Evolutionary conservation across 2,113 vertebrate species (phyloP), one percentile per base, ranked within the genome.

Genomic region (Hyperoodon ampullatus): DNA sequence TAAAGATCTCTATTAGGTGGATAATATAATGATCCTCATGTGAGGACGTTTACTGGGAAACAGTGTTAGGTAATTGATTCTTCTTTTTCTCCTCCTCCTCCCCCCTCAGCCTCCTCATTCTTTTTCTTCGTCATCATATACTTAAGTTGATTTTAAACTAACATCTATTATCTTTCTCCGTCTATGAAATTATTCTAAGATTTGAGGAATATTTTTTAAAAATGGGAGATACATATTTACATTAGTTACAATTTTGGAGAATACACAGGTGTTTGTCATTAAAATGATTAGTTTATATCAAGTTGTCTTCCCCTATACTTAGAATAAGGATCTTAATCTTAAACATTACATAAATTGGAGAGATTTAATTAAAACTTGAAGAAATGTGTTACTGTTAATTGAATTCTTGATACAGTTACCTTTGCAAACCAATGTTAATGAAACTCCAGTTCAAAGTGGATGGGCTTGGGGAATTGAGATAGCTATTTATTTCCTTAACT

Each of bases 341-440:
- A 99, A 98, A 98, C 98, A 98, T 98, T 97, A 97, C 97, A 98
- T 98, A 98, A 99, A 98, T 98, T 98, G 97, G 94, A 97, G 95
- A 98, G 90, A 97, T 98, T 98, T 98, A 98, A 98, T 98, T 98
- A 98, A 98, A 98, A 47, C 97, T 97, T 97, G 96, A 97, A 98
- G 97, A 98, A 99, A 98, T 98, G 98, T 98, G 98, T 98, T 98
- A 98, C 93, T 93, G 97, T 98, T 98, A 99, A 98, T 98, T 98
- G 98, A 98, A 98, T 98, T 85, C 98, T 96, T 97, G 94, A 88
- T 97, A 97, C 95, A 98, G 98, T 99, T 98, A 98, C 98, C 98
- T 98, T 98, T 96, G 98, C 97, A 98, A 98, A 98, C 97, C 97
- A 96, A 50, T 93, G 98, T 99, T 98, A 98, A 98, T 99, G 98